A percentile compares a stretch with the other conserved stretches of the same genome.
phyloP scores from a whole-genome alignment of 2,888 invertebrate species.

The Tipula helvola region DNA sequence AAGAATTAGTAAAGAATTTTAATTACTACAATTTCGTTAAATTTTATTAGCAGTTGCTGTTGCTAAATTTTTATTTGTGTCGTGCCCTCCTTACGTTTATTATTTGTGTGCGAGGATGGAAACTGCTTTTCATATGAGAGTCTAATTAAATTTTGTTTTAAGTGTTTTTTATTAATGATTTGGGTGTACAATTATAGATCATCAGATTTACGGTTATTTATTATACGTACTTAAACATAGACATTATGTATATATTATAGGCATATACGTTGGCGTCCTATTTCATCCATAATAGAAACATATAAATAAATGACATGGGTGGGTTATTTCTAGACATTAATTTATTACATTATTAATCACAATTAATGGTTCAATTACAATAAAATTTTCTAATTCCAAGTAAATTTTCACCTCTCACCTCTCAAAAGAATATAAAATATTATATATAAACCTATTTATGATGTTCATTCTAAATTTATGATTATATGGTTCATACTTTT shows the following conservation, averaged over 20 bases:
- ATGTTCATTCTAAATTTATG: too few species aligned
- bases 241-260: background rate
- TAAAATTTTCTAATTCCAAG: too few species aligned
- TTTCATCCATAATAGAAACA: background rate
- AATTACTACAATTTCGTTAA: background rate
- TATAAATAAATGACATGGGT: background rate
- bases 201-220: background rate
- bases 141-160: background rate
- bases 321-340: background rate
- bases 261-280: background rate
- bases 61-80: background rate
- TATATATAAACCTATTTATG: too few species aligned
- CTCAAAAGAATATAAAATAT: too few species aligned
- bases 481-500: too few species aligned
- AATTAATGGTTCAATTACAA: background rate
- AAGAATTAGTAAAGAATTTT: background rate
- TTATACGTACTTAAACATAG: too few species aligned
- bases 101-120: background rate
- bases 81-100: background rate
- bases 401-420: too few species aligned
- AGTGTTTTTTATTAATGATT: background rate
- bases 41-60: background rate
- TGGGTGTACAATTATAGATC: background rate
- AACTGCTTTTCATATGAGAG: background rate
- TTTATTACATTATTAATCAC: background rate